A percentile compares a stretch with the other conserved stretches of the same genome.
Evolutionary conservation across 2,888 invertebrate genomes (phyloP).

Genomic region (Noctua comes): DNA sequence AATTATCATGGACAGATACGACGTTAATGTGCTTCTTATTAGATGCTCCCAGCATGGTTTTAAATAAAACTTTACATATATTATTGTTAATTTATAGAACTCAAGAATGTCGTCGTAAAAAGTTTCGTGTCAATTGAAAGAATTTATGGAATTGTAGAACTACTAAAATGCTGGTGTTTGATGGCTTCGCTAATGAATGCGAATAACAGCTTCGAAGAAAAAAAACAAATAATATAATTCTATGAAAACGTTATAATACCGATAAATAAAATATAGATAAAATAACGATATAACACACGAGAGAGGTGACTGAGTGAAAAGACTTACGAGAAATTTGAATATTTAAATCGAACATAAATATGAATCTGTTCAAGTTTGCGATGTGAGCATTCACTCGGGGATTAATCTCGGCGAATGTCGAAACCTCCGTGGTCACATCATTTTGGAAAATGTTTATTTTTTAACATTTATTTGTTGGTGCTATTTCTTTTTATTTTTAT

Average conservation of each 20-base stretch:
- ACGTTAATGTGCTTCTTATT: conserved; percentile 73
- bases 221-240: background rate
- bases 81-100: conserved; percentile 58
- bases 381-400: background rate
- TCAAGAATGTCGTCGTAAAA: conserved; percentile 10
- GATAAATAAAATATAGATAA: too few species aligned
- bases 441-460: conserved; percentile 1
- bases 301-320: background rate
- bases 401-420: background rate
- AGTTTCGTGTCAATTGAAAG: background rate
- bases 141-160: background rate
- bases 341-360: conserved; percentile 14
- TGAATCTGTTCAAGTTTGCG: background rate
- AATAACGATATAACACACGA: too few species aligned
- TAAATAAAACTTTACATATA: conserved; percentile 53
- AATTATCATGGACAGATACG: conserved; percentile 76
- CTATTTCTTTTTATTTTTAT: too few species aligned
- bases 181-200: background rate
- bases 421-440: background rate
- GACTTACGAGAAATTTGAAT: background rate
- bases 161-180: background rate
- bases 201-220: background rate
- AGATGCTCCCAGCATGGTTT: conserved; percentile 71
- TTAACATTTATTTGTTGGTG: background rate
- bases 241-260: background rate